Conservation (phyloP, 2,797 vertebrate species). For the Prionace glauca region DNA sequence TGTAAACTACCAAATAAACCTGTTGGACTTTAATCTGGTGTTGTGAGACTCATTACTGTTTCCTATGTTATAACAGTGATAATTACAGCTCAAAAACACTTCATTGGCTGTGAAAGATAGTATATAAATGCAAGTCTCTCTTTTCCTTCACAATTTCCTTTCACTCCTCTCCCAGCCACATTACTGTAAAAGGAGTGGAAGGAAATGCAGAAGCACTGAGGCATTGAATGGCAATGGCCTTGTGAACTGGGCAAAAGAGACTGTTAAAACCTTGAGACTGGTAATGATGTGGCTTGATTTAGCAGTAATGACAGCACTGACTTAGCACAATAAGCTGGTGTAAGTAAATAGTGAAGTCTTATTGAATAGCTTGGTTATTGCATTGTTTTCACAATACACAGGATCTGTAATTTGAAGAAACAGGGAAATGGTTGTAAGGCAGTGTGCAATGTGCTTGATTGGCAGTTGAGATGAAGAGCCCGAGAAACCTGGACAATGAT, state of each 20-base stretch:
- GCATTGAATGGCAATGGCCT: not conserved
- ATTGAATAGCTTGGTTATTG: not conserved
- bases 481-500: not conserved
- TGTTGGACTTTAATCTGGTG: no score
- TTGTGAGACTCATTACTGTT: not conserved
- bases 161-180: not conserved
- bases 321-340: not conserved
- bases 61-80: not conserved
- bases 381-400: not conserved
- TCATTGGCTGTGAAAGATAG: not conserved
- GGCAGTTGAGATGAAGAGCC: not conserved
- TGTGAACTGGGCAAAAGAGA: not conserved
- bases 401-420: not conserved
- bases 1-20: no score
- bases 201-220: not conserved
- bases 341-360: not conserved
- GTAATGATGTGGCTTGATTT: not conserved
- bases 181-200: not conserved
- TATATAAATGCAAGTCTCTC: not conserved
- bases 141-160: not conserved
- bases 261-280: not conserved
- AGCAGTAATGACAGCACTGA: not conserved
- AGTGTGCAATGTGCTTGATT: not conserved
- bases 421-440: not conserved
- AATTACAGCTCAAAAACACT: not conserved